A percentile compares a stretch with the other conserved stretches of the same genome.
Evolutionary conservation across 2,888 invertebrate genomes (phyloP).

Genomic region (Parnassius mnemosyne): DNA sequence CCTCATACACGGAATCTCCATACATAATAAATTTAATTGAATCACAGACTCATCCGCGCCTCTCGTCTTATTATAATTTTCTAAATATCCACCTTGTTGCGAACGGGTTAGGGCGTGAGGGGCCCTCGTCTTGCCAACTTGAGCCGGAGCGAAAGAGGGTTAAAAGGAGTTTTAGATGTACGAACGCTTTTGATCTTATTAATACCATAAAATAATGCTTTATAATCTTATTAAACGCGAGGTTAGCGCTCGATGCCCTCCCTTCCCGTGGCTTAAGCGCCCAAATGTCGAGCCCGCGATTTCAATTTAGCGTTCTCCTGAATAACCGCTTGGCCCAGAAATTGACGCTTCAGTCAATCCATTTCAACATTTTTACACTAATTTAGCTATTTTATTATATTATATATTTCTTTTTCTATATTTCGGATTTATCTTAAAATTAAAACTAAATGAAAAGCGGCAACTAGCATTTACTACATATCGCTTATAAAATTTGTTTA

Average conservation of each 20-base stretch:
- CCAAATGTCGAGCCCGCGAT: constrained; percentile 48
- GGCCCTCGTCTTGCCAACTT: constrained; percentile 78
- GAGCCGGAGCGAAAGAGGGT: constrained; percentile 72
- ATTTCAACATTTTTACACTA: too few species aligned
- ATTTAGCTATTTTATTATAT: too few species aligned
- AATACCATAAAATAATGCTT: constrained; percentile 88
- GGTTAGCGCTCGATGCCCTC: constrained; percentile 81
- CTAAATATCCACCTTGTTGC: constrained; percentile 69
- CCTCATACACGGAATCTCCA: constrained; percentile 73
- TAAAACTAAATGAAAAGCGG: too few species aligned
- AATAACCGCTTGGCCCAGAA: constrained; percentile 28
- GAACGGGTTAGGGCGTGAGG: constrained; percentile 58
- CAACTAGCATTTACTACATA: too few species aligned
- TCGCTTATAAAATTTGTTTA: too few species aligned
- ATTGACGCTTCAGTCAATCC: background rate
- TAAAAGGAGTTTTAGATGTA: constrained; percentile 81
- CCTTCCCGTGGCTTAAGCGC: constrained; percentile 59
- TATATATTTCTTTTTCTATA: too few species aligned
- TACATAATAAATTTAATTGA: constrained; percentile 81
- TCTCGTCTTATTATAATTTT: constrained; percentile 72
- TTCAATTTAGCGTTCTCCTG: constrained; percentile 60
- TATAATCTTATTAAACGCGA: constrained; percentile 88
- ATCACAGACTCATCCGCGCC: constrained; percentile 74
- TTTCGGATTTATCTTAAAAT: too few species aligned
- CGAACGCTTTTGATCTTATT: constrained; percentile 87